These are phyloP conservation scores for Hyla sarda DNA, from an alignment of 2,113 vertebrate genomes.

Conservation along the genomic window DNA sequence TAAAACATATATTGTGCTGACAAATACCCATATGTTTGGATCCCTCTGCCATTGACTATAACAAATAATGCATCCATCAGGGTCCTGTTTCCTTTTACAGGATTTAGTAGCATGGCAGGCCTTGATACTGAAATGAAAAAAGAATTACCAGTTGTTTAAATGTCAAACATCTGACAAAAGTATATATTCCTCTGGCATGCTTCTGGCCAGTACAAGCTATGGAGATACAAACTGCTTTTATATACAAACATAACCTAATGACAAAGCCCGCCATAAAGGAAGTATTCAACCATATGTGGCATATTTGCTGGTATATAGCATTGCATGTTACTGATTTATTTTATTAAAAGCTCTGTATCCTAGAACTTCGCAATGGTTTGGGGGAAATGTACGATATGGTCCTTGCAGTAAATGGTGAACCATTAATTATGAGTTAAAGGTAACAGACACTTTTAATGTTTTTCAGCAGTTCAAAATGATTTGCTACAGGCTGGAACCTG, in stretches of 20 bases:
- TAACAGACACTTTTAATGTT: too few species aligned
- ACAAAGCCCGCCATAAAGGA: neutral
- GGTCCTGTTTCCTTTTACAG: too few species aligned
- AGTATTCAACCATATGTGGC: neutral
- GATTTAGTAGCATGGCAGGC: too few species aligned
- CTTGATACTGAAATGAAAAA: neutral
- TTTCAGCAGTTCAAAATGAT: neutral
- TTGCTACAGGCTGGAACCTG: too few species aligned
- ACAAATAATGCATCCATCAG: neutral
- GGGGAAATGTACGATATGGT: too few species aligned
- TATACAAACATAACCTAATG: neutral
- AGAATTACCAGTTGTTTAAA: neutral
- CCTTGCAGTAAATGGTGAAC: too few species aligned
- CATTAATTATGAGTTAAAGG: too few species aligned
- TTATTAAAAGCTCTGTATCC: too few species aligned
- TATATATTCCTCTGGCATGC: neutral
- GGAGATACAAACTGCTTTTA: neutral
- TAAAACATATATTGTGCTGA: too few species aligned
- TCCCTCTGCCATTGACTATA: neutral
- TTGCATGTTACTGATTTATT: neutral
- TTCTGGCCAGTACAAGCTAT: neutral
- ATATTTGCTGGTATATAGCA: neutral
- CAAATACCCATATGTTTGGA: neutral
- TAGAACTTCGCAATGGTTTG: neutral
- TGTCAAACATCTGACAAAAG: neutral